Evolutionary conservation across 2,888 invertebrate species (phyloP).

Genomic region (Omphaloscelis lunosa): DNA sequence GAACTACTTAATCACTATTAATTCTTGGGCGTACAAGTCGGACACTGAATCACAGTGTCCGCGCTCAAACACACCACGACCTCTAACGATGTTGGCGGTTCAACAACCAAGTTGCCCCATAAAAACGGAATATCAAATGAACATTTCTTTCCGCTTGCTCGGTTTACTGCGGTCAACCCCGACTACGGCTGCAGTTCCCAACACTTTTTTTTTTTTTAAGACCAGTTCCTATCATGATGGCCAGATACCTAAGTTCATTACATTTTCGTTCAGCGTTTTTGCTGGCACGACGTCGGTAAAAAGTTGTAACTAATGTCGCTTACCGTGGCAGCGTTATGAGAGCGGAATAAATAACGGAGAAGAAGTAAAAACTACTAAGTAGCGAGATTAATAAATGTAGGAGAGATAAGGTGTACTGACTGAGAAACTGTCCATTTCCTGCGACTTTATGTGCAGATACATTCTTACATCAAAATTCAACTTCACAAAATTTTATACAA

Average conservation of each 20-base stretch:
- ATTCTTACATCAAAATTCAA: not conserved
- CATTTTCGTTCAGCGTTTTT: constrained; percentile 39
- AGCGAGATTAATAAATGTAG: constrained; percentile 54
- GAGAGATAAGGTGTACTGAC: constrained; percentile 24
- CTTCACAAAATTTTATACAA: constrained; percentile 10
- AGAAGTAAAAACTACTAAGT: constrained; percentile 57
- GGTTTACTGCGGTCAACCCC: constrained; percentile 76
- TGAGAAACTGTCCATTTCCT: constrained; percentile 30
- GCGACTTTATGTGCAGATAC: constrained; percentile 12
- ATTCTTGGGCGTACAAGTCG: constrained; percentile 10
- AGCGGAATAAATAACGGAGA: constrained; percentile 45
- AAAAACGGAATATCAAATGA: constrained; percentile 83
- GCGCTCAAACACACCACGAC: constrained; percentile 51
- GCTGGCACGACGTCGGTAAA: constrained; percentile 22
- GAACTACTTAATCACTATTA: constrained; percentile 21
- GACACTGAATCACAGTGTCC: constrained; percentile 16
- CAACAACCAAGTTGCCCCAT: constrained; percentile 72
- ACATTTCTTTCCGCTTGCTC: constrained; percentile 79
- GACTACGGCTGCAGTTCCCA: constrained; percentile 69
- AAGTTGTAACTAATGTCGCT: constrained; percentile 46
- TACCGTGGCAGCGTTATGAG: constrained; percentile 35
- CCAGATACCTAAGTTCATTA: constrained; percentile 49
- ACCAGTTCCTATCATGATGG: constrained; percentile 24
- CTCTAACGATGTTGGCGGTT: constrained; percentile 68
- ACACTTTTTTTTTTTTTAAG: constrained; percentile 49